These are phyloP conservation scores for Hyperopisus bebe DNA, from an alignment of 2,113 vertebrate genomes.

Conservation along the genomic window DNA sequence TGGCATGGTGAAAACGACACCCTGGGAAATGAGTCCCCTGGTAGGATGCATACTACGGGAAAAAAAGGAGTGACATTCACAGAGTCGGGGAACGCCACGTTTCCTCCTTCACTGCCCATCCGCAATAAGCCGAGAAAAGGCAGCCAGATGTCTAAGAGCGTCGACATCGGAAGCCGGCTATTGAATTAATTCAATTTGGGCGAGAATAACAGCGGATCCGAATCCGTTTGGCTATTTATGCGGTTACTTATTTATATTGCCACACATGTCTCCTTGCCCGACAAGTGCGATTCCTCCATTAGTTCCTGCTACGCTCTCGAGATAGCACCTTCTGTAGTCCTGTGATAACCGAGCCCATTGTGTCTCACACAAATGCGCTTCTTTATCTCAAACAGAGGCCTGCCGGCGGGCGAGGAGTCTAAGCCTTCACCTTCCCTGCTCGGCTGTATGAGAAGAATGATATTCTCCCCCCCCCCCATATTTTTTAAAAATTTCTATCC, in stretches of 20 bases:
- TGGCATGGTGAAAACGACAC: neutral
- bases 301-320: slow-evolving; percentile 27
- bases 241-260: slow-evolving; percentile 5
- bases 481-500: neutral
- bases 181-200: slow-evolving; percentile 11
- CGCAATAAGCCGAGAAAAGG: neutral
- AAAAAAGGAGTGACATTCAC: neutral
- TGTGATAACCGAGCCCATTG: slow-evolving; percentile 40
- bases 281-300: slow-evolving; percentile 26
- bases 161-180: neutral
- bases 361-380: slow-evolving; percentile 33
- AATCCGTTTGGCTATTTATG: slow-evolving; percentile 9
- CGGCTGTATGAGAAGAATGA: slow-evolving; percentile 16
- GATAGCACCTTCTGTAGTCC: slow-evolving; percentile 29
- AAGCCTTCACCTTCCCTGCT: slow-evolving; percentile 28
- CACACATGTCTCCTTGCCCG: slow-evolving; percentile 3
- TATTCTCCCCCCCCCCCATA: slow-evolving; percentile 22
- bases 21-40: neutral
- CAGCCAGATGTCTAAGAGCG: neutral
- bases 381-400: slow-evolving; percentile 32
- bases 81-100: neutral
- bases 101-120: neutral
- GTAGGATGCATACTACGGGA: neutral
- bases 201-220: neutral
- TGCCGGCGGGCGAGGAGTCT: slow-evolving; percentile 19